phyloP scores from a whole-genome alignment of 2,113 vertebrate genomes.

The Aphyosemion australe region DNA sequence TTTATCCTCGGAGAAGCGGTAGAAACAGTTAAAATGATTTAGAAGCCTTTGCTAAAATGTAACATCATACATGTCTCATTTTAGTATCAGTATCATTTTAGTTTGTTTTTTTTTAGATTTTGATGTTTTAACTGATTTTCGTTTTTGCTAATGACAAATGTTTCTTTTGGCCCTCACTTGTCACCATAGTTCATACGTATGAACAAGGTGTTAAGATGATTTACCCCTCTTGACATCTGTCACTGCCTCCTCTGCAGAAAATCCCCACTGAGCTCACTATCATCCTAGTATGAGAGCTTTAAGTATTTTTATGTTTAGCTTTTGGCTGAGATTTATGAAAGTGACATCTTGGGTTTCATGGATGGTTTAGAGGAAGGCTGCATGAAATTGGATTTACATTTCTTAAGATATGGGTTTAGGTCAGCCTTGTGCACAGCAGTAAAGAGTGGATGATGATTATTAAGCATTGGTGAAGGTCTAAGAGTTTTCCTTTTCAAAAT shows the following conservation, averaged over 20 bases:
- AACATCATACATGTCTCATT: too few relatives aligned
- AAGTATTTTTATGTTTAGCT: slow-evolving; percentile 20
- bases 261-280: background rate
- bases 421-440: slow-evolving; percentile 5
- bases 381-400: slow-evolving; percentile 61
- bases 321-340: slow-evolving; percentile 48
- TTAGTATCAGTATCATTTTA: background rate
- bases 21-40: too few relatives aligned
- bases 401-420: slow-evolving; percentile 19
- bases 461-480: slow-evolving; percentile 28
- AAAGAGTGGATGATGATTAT: slow-evolving; percentile 3
- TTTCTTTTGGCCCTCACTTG: background rate
- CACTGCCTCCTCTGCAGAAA: slow-evolving; percentile 8
- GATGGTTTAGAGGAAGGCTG: slow-evolving; percentile 39
- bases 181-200: background rate
- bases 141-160: background rate
- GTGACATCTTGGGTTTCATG: slow-evolving; percentile 61
- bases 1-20: background rate
- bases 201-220: slow-evolving; percentile 4
- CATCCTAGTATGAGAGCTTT: background rate
- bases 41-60: too few relatives aligned
- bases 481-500: background rate
- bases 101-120: background rate
- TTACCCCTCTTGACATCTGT: slow-evolving; percentile 13
- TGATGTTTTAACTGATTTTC: background rate